phyloP scores from a whole-genome alignment of 2,797 vertebrate species.

The Thunnus albacares region DNA sequence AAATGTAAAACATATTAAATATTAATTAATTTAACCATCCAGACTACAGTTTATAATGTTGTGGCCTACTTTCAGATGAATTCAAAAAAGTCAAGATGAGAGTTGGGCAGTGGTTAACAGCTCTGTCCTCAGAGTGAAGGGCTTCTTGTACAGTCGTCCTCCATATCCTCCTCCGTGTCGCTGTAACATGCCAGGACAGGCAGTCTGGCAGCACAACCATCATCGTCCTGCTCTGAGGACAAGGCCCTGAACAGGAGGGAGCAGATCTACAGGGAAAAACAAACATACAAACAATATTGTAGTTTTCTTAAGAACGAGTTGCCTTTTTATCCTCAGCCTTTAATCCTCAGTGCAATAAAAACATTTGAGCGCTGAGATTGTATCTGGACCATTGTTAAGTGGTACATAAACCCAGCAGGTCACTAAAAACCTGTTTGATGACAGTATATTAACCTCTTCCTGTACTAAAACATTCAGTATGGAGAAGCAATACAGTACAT shows the following conservation, averaged over 20 bases:
- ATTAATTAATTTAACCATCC: background rate
- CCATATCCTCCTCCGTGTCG: constrained; percentile 85
- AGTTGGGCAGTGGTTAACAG: background rate
- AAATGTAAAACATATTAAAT: background rate
- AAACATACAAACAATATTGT: background rate
- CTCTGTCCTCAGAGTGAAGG: constrained; percentile 26
- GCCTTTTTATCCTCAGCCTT: background rate
- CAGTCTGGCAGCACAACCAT: constrained; percentile 21
- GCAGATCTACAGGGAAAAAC: constrained; percentile 83
- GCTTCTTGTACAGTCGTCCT: constrained; percentile 34
- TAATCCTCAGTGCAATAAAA: background rate
- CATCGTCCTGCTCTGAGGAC: constrained; percentile 71
- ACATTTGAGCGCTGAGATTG: background rate
- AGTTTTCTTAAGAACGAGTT: background rate
- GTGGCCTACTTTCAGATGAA: background rate
- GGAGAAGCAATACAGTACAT: background rate
- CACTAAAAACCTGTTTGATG: background rate
- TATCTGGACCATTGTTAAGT: too few species aligned
- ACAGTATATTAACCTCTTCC: background rate
- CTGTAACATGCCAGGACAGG: constrained; percentile 86
- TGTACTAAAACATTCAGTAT: constrained; percentile 1
- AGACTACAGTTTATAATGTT: background rate
- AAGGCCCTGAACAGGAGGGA: constrained; percentile 92
- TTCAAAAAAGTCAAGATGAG: background rate
- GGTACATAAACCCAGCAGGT: background rate